Evolutionary conservation across 2,888 invertebrate species (phyloP).

Genomic region (Hololepta plana): DNA sequence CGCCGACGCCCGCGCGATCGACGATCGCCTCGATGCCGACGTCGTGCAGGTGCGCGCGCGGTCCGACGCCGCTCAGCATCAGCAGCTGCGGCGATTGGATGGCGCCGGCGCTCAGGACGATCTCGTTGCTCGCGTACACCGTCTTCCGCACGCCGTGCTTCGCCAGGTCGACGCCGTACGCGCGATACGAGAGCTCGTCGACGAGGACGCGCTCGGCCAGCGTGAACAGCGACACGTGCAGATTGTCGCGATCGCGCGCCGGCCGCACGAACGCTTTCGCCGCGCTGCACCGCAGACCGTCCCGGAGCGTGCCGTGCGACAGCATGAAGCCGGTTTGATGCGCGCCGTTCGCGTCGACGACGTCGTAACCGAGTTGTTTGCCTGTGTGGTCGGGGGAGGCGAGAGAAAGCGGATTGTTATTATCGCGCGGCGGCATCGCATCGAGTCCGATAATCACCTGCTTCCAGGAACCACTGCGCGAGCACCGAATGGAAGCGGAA

Average conservation of each 20-base stretch:
- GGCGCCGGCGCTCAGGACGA: conserved; percentile 72
- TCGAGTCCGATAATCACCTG: too few species aligned
- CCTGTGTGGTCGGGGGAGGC: too few species aligned
- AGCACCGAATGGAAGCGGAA: conserved; percentile 54
- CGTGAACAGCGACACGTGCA: conserved; percentile 53
- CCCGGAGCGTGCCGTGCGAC: conserved; percentile 57
- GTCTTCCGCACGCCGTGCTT: conserved; percentile 31
- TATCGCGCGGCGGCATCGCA: too few species aligned
- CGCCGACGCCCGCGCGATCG: conserved; percentile 54
- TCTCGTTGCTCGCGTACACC: conserved; percentile 49
- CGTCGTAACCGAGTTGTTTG: conserved; percentile 47
- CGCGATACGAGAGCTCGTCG: conserved; percentile 36
- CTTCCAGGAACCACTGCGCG: conserved; percentile 46
- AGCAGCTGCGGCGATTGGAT: conserved; percentile 71
- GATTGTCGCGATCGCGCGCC: conserved; percentile 43
- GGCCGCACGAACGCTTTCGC: conserved; percentile 67
- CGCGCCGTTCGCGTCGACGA: conserved; percentile 57
- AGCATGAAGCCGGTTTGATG: conserved; percentile 63
- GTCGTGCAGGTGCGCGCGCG: conserved; percentile 39
- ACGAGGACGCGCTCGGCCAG: conserved; percentile 50
- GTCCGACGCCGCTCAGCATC: conserved; percentile 73
- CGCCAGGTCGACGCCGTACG: conserved; percentile 44
- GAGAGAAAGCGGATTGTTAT: too few species aligned
- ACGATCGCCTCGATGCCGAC: conserved; percentile 38
- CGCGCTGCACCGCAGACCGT: conserved; percentile 68